These are phyloP conservation scores for Ptychadena robeensis DNA, from an alignment of 2,797 vertebrate genomes.

Conservation along the genomic window DNA sequence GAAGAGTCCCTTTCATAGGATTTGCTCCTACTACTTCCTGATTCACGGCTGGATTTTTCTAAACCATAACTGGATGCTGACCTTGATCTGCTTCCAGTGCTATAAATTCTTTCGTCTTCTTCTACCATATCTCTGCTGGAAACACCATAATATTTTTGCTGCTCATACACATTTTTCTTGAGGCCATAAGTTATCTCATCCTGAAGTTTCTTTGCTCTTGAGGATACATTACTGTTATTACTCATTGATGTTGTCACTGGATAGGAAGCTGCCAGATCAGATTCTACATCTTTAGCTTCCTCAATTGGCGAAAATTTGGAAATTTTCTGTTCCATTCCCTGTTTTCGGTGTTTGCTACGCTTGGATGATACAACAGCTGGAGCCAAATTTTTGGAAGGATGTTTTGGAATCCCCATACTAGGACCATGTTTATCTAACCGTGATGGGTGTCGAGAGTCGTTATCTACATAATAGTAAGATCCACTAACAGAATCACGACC, in stretches of 20 bases:
- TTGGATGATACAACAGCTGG: slow-evolving; percentile 93
- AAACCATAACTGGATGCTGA: slow-evolving; percentile 85
- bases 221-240: slow-evolving; percentile 86
- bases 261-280: slow-evolving; percentile 93
- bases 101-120: slow-evolving; percentile 89
- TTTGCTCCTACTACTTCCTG: slow-evolving; percentile 85
- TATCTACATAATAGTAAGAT: slow-evolving; percentile 83
- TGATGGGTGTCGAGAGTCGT: slow-evolving; percentile 88
- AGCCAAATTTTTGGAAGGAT: slow-evolving; percentile 90
- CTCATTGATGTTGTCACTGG: slow-evolving; percentile 83
- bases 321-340: slow-evolving; percentile 97
- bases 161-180: slow-evolving; percentile 93
- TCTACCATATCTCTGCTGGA: slow-evolving; percentile 86
- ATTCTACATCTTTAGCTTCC: slow-evolving; percentile 96
- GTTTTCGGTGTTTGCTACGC: slow-evolving; percentile 97
- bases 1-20: slow-evolving; percentile 89
- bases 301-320: slow-evolving; percentile 99
- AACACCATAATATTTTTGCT: slow-evolving; percentile 91
- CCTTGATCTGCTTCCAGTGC: slow-evolving; percentile 83
- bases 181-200: slow-evolving; percentile 89
- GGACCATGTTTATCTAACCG: slow-evolving; percentile 80
- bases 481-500: slow-evolving; percentile 80
- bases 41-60: slow-evolving; percentile 90
- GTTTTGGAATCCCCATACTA: slow-evolving; percentile 81
- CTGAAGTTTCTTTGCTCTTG: slow-evolving; percentile 89